Conservation (phyloP, 2,797 vertebrate genomes). For the Sarcophilus harrisii region DNA sequence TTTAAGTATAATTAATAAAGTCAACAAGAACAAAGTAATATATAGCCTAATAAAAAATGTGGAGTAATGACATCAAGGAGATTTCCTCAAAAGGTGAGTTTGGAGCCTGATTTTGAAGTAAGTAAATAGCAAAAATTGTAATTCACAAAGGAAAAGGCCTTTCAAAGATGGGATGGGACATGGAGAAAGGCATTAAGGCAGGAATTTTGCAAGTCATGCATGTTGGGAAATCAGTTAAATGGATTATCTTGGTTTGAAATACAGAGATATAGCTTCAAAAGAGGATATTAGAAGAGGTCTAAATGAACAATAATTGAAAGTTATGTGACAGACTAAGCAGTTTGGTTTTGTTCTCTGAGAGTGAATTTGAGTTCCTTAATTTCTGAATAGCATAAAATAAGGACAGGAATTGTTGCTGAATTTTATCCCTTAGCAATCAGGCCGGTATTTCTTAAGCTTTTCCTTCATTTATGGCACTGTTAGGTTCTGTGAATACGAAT, state of each 20-base stretch:
- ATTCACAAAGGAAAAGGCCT: conserved; percentile 33
- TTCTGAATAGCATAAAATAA: conserved; percentile 40
- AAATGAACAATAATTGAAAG: background rate
- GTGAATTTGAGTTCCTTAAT: conserved; percentile 11
- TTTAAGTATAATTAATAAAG: conserved; percentile 15
- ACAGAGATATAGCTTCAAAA: background rate
- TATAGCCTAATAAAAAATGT: background rate
- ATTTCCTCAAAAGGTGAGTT: conserved; percentile 44
- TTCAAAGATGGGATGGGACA: conserved; percentile 14
- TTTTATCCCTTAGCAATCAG: background rate
- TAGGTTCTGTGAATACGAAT: background rate
- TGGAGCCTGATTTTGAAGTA: conserved; percentile 39
- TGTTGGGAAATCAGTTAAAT: background rate
- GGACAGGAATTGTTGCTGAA: background rate
- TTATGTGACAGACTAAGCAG: conserved; percentile 11
- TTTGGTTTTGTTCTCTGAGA: conserved; percentile 39
- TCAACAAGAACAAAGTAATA: background rate
- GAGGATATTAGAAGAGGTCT: background rate
- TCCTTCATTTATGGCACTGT: background rate
- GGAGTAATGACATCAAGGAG: background rate
- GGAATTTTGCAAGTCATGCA: background rate
- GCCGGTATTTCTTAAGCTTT: background rate
- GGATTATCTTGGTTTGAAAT: background rate
- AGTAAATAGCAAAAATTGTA: background rate
- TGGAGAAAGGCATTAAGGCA: conserved; percentile 15